Evolutionary conservation across 2,888 invertebrate species (phyloP).

Genomic region (Drosophila parthenogenetica): DNA sequence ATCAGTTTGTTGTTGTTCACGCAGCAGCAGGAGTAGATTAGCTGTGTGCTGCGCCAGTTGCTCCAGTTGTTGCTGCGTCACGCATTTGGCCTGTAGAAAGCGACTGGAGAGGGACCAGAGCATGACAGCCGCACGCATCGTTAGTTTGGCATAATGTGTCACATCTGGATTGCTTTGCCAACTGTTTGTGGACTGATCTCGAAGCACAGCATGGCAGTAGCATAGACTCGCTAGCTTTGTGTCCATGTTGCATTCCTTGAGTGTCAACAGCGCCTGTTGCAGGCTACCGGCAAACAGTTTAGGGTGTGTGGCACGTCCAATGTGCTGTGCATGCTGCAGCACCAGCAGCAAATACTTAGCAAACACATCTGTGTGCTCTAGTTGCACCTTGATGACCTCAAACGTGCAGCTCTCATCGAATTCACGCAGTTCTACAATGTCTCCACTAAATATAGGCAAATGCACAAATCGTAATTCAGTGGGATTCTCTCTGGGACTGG

Average conservation of each 20-base stretch:
- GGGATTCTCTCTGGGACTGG: conserved; percentile 11
- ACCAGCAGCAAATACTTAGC: conserved; percentile 69
- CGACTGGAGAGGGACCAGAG: conserved; percentile 70
- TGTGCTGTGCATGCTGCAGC: conserved; percentile 65
- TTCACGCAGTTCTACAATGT: conserved; percentile 61
- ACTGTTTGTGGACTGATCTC: conserved; percentile 34
- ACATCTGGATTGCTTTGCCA: conserved; percentile 33
- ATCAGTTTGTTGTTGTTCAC: conserved; percentile 11
- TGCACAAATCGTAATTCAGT: not conserved
- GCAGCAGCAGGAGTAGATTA: conserved; percentile 43
- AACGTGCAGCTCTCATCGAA: conserved; percentile 69
- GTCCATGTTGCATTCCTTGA: conserved; percentile 72
- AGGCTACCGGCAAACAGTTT: conserved; percentile 65
- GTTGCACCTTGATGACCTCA: conserved; percentile 56
- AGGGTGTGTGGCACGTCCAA: conserved; percentile 71
- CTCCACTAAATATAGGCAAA: conserved; percentile 61
- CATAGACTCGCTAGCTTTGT: conserved; percentile 73
- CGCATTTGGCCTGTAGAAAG: conserved; percentile 70
- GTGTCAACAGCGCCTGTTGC: conserved; percentile 60
- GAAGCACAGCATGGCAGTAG: conserved; percentile 70
- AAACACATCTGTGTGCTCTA: conserved; percentile 59
- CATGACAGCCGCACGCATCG: conserved; percentile 58
- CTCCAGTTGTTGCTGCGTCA: conserved; percentile 51
- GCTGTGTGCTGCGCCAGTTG: conserved; percentile 44
- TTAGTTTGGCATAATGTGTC: conserved; percentile 53